Evolutionary conservation across 2,888 invertebrate species (phyloP), one percentile per base, ranked within the genome.

Genomic region (Drosophila birchii): DNA sequence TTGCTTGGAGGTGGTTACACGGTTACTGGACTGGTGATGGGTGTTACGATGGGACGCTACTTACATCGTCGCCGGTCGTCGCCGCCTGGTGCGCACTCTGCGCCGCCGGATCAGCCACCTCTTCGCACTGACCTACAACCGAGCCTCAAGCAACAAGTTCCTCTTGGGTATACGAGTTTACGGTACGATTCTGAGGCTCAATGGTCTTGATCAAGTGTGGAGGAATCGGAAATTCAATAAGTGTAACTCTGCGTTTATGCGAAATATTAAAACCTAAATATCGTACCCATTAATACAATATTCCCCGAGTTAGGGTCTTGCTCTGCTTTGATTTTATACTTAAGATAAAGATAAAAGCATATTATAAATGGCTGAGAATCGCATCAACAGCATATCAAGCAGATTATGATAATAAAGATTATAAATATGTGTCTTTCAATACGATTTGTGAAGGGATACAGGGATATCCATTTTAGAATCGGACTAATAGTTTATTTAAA

Each of bases 31-130:
- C 26, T 45, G 45, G 43, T 79, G 55, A 53, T 66, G 44, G 78
- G 75, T 70, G 49, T 75, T 78, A 75, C 56, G 57, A 66, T 61
- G 67, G 69, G 75, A 66, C 79, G 81, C 64, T 85, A 86, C 84
- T 86, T 86, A 85, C 86, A 78, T 85, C 84, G 80, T 86, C 84
- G 78, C 56, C 86, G 73, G 85, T 61, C 80, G 86, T 70, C 70
- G 85, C 75, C 77, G 85, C 75, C 77, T 78, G 86, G 74, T 81
- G 84, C 78, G 86, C 84, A 76, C 80, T 81, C 64, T 84, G 84
- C 70, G 76, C 77, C 66, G 86, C 70, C 66, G 81, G 76, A 73
- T 85, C 86, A 77, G 84, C 84, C 84, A 85, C 81, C 80, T 73
- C 73, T 86, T 84, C 80, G 78, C 77, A 78, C 86, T 75, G 75